These are phyloP conservation scores for Chlamydotis undulata DNA, from an alignment of 2,113 vertebrate genomes.

Conservation along the genomic window DNA sequence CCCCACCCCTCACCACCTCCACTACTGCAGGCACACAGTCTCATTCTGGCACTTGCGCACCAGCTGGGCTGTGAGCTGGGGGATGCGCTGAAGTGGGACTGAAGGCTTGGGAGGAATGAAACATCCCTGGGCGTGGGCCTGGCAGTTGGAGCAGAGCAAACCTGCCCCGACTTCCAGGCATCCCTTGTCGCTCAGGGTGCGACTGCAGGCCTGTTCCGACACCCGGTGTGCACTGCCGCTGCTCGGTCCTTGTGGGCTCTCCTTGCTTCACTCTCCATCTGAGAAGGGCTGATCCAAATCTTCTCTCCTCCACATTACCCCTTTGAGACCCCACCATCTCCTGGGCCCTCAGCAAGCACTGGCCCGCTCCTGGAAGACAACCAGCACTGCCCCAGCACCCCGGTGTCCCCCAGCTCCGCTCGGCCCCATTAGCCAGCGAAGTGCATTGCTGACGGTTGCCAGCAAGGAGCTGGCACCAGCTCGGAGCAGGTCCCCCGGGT, in stretches of 20 bases:
- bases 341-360: not conserved
- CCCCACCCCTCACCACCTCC: not conserved
- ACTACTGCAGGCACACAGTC: fast-evolving
- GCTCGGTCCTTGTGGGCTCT: not conserved
- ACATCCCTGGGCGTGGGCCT: not conserved
- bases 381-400: not conserved
- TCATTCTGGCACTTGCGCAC: fast-evolving
- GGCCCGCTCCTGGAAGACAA: not conserved
- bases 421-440: fast-evolving
- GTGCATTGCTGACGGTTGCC: fast-evolving
- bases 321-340: fast-evolving
- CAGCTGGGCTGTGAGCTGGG: not conserved
- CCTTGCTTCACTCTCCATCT: not conserved
- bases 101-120: not conserved
- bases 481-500: fast-evolving
- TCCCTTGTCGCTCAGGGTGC: not conserved
- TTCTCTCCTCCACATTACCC: not conserved
- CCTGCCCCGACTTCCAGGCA: fast-evolving
- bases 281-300: not conserved
- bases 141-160: not conserved
- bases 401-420: not conserved
- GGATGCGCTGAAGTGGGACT: not conserved
- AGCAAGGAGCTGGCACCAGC: not conserved
- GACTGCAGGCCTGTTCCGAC: not conserved
- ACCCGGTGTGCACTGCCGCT: fast-evolving